phyloP scores from a whole-genome alignment of 2,888 invertebrate genomes.

The Palloptera scutellata region DNA sequence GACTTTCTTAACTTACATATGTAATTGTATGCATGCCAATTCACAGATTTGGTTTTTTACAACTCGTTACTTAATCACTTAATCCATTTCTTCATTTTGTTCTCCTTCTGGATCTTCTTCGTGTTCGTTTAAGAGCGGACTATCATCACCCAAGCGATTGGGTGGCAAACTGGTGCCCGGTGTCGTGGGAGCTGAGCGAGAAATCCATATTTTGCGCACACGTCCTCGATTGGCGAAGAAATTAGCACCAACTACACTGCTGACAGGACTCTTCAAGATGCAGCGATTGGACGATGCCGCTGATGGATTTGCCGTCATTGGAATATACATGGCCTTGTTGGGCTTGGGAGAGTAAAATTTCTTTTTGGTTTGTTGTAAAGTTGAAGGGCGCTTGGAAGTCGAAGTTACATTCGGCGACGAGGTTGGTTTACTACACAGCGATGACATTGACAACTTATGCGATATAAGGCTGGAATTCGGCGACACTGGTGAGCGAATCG shows the following conservation, averaged over 20 bases:
- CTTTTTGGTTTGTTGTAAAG: slow-evolving; percentile 59
- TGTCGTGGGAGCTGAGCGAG: slow-evolving; percentile 82
- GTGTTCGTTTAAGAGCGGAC: slow-evolving; percentile 71
- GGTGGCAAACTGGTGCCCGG: slow-evolving; percentile 74
- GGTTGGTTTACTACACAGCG: slow-evolving; percentile 11
- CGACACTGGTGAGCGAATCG: not conserved
- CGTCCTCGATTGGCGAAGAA: slow-evolving; percentile 60
- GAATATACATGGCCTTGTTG: slow-evolving; percentile 77
- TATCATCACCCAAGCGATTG: slow-evolving; percentile 71
- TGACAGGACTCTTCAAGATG: slow-evolving; percentile 60
- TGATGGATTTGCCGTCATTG: slow-evolving; percentile 52
- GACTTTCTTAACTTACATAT: too few relatives aligned
- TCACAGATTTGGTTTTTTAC: too few relatives aligned
- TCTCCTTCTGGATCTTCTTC: slow-evolving; percentile 66
- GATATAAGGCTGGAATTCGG: slow-evolving; percentile 6
- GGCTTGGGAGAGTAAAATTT: slow-evolving; percentile 66
- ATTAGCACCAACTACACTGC: slow-evolving; percentile 55
- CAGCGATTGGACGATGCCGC: slow-evolving; percentile 40
- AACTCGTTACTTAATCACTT: not conserved
- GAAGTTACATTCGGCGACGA: slow-evolving; percentile 26
- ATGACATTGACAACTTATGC: slow-evolving; percentile 10
- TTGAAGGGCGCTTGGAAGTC: slow-evolving; percentile 51
- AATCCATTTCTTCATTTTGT: slow-evolving; percentile 45
- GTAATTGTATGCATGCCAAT: too few relatives aligned
- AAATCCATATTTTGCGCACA: slow-evolving; percentile 70